Evolutionary conservation across 2,797 vertebrate species (phyloP).

Genomic region (Myoxocephalus aenaeus): DNA sequence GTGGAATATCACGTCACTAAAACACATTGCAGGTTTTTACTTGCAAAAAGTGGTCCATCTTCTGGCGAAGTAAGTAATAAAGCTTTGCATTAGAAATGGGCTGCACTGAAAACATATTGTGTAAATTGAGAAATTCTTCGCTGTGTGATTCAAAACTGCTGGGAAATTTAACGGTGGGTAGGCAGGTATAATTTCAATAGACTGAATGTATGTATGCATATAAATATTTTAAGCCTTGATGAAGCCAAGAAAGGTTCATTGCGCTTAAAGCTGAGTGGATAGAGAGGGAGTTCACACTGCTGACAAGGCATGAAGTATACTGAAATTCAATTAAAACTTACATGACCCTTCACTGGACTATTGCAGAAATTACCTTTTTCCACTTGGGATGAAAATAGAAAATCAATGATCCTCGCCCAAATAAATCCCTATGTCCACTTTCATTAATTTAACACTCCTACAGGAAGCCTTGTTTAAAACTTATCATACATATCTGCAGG

Average conservation of each 20-base stretch:
- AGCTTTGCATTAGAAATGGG: slow-evolving; percentile 63
- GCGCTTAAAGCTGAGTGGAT: slow-evolving; percentile 43
- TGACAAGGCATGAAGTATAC: slow-evolving; percentile 52
- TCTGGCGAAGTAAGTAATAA: slow-evolving; percentile 42
- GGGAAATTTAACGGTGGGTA: slow-evolving; percentile 43
- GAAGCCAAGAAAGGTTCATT: slow-evolving; percentile 49
- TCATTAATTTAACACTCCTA: slow-evolving; percentile 35
- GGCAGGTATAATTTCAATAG: slow-evolving; percentile 53
- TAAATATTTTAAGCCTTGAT: slow-evolving; percentile 71
- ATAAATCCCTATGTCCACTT: slow-evolving; percentile 45
- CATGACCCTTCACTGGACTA: slow-evolving; percentile 54
- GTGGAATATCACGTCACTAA: slow-evolving; percentile 37
- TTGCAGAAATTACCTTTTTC: slow-evolving; percentile 50
- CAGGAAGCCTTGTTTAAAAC: slow-evolving; percentile 31
- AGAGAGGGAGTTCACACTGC: slow-evolving; percentile 39
- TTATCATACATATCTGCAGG: slow-evolving; percentile 13
- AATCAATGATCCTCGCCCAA: slow-evolving; percentile 52
- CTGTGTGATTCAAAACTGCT: slow-evolving; percentile 50
- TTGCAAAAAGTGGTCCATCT: slow-evolving; percentile 59
- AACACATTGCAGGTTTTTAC: slow-evolving; percentile 53
- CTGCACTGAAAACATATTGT: slow-evolving; percentile 46
- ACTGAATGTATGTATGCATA: slow-evolving; percentile 51
- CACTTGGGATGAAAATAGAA: slow-evolving; percentile 65
- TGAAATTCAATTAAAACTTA: slow-evolving; percentile 64
- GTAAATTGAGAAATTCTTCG: slow-evolving; percentile 55